These are phyloP conservation scores for Lacerta bilineata DNA, from an alignment of 2,797 vertebrate genomes.

Conservation along the genomic window DNA sequence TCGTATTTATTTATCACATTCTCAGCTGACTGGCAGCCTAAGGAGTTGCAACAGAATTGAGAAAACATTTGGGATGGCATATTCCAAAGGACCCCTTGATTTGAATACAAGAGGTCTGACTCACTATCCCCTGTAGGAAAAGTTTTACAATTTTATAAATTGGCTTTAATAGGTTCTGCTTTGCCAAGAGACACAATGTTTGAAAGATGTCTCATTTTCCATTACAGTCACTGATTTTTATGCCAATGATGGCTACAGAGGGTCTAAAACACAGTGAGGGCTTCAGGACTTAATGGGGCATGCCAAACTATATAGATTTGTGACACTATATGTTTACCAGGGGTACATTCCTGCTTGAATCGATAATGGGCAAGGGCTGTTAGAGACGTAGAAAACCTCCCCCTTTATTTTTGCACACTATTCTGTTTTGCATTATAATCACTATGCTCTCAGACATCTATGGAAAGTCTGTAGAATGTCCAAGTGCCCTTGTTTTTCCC, in stretches of 20 bases:
- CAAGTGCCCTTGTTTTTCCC: neutral
- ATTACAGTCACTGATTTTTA: neutral
- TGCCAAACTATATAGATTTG: neutral
- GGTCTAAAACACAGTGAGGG: neutral
- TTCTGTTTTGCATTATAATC: neutral
- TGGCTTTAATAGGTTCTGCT: neutral
- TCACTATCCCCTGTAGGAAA: neutral
- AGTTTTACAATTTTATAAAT: neutral
- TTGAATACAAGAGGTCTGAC: conserved; percentile 8
- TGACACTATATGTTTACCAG: conserved; percentile 2
- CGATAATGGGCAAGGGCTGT: neutral
- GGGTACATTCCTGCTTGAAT: neutral
- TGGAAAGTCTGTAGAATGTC: neutral
- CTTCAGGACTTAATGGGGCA: conserved; percentile 16
- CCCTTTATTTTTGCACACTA: neutral
- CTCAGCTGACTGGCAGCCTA: neutral
- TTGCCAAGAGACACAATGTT: conserved; percentile 31
- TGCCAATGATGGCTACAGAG: neutral
- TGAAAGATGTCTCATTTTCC: neutral
- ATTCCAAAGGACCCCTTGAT: neutral
- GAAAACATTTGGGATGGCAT: rapidly evolving
- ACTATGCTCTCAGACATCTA: neutral
- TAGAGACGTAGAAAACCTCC: neutral
- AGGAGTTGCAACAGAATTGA: neutral
- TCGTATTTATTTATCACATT: neutral